A percentile compares a stretch with the other conserved stretches of the same genome.
Conservation (phyloP, 2,113 vertebrate genomes). For the Cervus canadensis region DNA sequence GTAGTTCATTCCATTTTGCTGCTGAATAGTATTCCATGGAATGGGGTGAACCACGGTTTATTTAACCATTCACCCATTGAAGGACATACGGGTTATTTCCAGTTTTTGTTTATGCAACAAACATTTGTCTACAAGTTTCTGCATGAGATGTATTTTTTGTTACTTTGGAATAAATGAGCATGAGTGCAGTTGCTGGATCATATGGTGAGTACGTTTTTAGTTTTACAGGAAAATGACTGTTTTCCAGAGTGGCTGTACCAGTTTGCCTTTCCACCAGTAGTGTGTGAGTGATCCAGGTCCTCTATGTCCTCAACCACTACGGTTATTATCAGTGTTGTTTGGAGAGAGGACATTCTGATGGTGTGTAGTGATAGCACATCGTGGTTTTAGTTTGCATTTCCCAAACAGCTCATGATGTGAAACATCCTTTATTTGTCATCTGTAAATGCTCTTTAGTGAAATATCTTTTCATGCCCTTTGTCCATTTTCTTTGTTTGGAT, state of each 20-base stretch:
- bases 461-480: background rate
- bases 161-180: background rate
- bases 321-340: background rate
- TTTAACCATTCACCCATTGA: background rate
- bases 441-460: background rate
- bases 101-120: background rate
- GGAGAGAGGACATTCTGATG: background rate
- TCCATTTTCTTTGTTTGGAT: background rate
- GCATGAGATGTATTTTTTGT: background rate
- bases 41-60: background rate
- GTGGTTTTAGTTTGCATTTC: conserved; percentile 4
- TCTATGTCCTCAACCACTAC: background rate
- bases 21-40: background rate
- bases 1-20: background rate
- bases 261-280: background rate
- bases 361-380: background rate
- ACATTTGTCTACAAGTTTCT: background rate
- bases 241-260: background rate
- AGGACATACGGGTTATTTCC: background rate
- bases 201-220: background rate
- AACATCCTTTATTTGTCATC: background rate
- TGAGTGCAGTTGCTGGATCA: background rate
- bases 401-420: background rate
- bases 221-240: background rate
- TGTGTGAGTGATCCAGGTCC: background rate